Base-by-base conservation (phyloP, 2,113 vertebrate genomes). In the Bufo gargarizans region DNA sequence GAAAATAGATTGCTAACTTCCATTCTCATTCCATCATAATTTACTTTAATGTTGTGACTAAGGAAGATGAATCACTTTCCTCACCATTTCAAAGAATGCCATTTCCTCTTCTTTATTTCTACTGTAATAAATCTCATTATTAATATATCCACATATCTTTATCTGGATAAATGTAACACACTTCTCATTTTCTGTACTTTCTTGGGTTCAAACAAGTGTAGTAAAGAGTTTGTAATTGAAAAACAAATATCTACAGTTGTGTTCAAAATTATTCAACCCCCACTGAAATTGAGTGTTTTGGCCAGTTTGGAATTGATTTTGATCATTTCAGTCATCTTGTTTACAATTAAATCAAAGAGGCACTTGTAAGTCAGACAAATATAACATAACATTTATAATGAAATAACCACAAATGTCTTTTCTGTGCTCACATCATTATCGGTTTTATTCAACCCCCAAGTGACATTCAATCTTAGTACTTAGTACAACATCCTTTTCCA, bases 21-120 rank as follows among this genome's bases (percentile, higher is more conserved):
- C 58, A 19, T 61, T 81, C 79, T 61, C 79, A 81, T 81, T 81
- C 56, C 56, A 81, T 61, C 56, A 80, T 56, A 80, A 80, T 80
- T 58, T 81, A 45, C 22, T 61, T 81, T 81, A 81, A 81, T 61
- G 79, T 45, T 61, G 58, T 81, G 79, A 61, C 56, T 81, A 81
- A 81, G 33, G 17, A 81, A 45, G 56, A 81, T 81, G 56, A 81
- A 81, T 81, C 22, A 61, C 33, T 61, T 45, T 14, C 79, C 22
- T 43, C 13, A 45, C 43, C 33, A 43, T 61, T 47, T 81, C 33
- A 61, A 81, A 81, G 79, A 43, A 43, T 80, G 58, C 13, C 43
- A 61, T 63, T 81, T 81, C 79, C 79, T 61, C 56, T 61, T 17
- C 47, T 45, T 72, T 80, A 80, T 43, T 43, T 80, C 55, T 80